Evolutionary conservation across 35 echinoderm and acorn worm genomes (phyloP).

Genomic region (Acanthaster planci): DNA sequence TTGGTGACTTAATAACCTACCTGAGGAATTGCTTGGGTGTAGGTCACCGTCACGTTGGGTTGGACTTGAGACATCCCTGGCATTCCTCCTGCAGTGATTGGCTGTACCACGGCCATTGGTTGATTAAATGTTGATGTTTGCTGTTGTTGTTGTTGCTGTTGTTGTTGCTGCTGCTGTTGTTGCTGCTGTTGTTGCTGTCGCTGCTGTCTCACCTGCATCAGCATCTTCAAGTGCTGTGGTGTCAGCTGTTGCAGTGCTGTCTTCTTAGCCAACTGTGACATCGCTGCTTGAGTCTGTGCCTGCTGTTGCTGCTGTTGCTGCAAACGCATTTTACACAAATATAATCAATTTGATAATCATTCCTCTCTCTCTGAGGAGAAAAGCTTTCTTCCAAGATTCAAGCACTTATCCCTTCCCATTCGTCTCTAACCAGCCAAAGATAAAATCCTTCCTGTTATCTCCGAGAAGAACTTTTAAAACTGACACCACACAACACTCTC

Average conservation of each 20-base stretch:
- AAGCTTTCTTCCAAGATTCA: no score
- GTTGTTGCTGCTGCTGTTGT: slow-evolving; percentile 58
- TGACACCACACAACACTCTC: no score
- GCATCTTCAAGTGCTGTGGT: not conserved
- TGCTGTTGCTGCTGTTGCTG: slow-evolving; percentile 41
- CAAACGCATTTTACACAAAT: not conserved
- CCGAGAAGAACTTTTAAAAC: no score
- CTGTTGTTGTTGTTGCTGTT: slow-evolving; percentile 44
- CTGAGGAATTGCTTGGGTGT: slow-evolving; percentile 27
- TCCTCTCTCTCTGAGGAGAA: no score
- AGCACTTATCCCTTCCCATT: no score
- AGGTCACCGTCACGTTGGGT: slow-evolving; percentile 54
- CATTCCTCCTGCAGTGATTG: not conserved
- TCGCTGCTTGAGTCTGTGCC: not conserved
- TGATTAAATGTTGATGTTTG: slow-evolving; percentile 24
- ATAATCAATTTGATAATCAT: no score
- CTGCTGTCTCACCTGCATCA: slow-evolving; percentile 27
- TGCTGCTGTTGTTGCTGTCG: slow-evolving; percentile 50
- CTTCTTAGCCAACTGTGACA: not conserved
- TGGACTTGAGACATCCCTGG: slow-evolving; percentile 25
- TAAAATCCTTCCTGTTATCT: no score
- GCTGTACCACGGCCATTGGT: not conserved
- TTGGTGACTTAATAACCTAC: not conserved
- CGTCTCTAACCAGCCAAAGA: no score
- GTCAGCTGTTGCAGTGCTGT: not conserved